phyloP scores from a whole-genome alignment of 2,888 invertebrate genomes.

The Hyposoter didymator region DNA sequence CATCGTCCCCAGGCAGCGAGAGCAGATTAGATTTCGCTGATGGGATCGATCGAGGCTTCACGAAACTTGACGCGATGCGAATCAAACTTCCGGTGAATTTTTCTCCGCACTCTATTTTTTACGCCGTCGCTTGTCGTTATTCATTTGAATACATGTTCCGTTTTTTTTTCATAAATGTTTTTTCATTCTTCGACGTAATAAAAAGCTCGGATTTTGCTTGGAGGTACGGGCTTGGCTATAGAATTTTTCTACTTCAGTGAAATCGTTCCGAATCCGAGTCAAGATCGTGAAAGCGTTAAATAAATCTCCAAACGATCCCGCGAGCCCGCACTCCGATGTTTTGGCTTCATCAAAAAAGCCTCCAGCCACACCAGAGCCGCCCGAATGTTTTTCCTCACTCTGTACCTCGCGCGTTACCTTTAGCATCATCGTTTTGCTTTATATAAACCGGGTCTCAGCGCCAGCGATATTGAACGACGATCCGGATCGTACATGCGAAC shows the following conservation, averaged over 20 bases:
- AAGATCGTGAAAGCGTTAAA: constrained; percentile 21
- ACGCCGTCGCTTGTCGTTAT: not conserved
- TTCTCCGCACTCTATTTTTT: constrained; percentile 14
- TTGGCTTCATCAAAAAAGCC: constrained; percentile 23
- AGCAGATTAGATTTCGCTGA: not conserved
- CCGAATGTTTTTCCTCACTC: not conserved
- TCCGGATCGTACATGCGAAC: no score
- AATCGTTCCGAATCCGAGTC: constrained; percentile 25
- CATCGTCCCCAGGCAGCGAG: no score
- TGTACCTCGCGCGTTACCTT: no score
- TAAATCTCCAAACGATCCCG: constrained; percentile 38
- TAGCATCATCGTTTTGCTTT: not conserved
- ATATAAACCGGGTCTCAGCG: not conserved
- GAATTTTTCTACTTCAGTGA: constrained; percentile 35
- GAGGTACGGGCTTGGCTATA: not conserved
- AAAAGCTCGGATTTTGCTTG: not conserved
- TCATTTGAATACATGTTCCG: not conserved
- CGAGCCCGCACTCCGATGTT: constrained; percentile 19
- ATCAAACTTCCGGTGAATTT: constrained; percentile 28
- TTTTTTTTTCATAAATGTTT: not conserved
- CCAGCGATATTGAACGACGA: not conserved
- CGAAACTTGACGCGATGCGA: constrained; percentile 34
- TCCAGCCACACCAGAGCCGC: not conserved
- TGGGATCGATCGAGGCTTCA: not conserved
- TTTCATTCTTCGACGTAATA: no score